These are phyloP conservation scores for Pachyrhynchus sulphureomaculatus DNA, from an alignment of 1,140 invertebrate species.

Conservation along the genomic window DNA sequence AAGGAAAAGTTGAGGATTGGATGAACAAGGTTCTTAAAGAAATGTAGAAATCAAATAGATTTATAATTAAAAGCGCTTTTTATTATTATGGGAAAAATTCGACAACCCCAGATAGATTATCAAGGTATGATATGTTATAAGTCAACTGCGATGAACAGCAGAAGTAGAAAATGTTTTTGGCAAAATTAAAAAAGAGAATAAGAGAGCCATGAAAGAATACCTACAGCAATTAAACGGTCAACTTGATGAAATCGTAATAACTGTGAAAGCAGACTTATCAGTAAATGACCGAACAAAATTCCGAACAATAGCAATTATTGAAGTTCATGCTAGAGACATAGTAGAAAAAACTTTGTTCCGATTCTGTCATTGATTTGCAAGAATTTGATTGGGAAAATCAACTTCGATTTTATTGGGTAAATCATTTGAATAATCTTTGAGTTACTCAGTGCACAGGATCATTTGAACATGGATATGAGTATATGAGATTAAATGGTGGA, in stretches of 20 bases:
- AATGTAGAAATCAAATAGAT: slow-evolving; percentile 81
- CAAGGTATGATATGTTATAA: slow-evolving; percentile 84
- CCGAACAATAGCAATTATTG: slow-evolving; percentile 83
- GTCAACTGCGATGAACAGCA: slow-evolving; percentile 92
- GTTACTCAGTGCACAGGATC: slow-evolving; percentile 81
- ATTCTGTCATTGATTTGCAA: slow-evolving; percentile 77
- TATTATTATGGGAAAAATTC: slow-evolving; percentile 76
- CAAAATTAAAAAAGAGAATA: slow-evolving; percentile 73
- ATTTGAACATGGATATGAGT: slow-evolving; percentile 92
- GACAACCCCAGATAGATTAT: slow-evolving; percentile 67
- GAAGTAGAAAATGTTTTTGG: slow-evolving; percentile 87
- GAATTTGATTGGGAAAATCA: slow-evolving; percentile 94
- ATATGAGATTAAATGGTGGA: slow-evolving; percentile 89
- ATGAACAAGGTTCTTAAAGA: slow-evolving; percentile 81
- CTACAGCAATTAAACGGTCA: slow-evolving; percentile 76
- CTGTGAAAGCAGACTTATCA: slow-evolving; percentile 67
- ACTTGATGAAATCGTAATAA: slow-evolving; percentile 78
- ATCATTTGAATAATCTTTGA: slow-evolving; percentile 75
- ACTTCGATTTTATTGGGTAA: slow-evolving; percentile 87
- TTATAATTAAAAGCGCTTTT: slow-evolving; percentile 84
- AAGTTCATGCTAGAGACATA: slow-evolving; percentile 87
- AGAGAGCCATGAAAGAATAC: slow-evolving; percentile 88
- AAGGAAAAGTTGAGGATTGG: slow-evolving; percentile 82
- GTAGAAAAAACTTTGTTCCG: slow-evolving; percentile 83
- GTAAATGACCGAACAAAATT: slow-evolving; percentile 85